These are phyloP conservation scores for Eustalomyia histrio DNA, from an alignment of 2,888 invertebrate species.

Conservation along the genomic window DNA sequence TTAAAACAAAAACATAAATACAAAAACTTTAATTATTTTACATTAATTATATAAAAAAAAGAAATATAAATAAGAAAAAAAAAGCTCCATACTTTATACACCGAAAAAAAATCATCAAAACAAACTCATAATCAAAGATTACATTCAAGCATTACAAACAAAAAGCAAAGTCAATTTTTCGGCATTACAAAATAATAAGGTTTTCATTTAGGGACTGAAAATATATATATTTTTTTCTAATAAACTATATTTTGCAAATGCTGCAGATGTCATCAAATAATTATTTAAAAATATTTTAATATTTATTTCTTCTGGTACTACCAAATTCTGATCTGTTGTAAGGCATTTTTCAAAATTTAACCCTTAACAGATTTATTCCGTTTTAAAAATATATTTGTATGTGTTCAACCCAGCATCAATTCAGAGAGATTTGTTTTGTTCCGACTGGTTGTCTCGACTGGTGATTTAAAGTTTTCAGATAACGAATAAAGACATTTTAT, in stretches of 20 bases:
- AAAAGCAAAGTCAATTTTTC: constrained; percentile 66
- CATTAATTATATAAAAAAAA: constrained; percentile 50
- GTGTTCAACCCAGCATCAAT: no score
- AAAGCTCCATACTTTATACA: constrained; percentile 50
- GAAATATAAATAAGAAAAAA: constrained; percentile 32
- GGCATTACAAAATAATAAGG: constrained; percentile 59
- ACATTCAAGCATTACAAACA: constrained; percentile 34
- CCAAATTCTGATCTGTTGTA: no score
- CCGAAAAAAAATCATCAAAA: constrained; percentile 21
- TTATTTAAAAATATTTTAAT: no score
- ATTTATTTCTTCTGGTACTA: no score
- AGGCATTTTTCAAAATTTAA: no score
- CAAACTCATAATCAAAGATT: constrained; percentile 50
- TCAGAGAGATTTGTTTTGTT: no score
- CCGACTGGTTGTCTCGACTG: no score
- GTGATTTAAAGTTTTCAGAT: no score
- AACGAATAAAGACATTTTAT: no score
- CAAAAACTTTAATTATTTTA: constrained; percentile 60
- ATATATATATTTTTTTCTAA: constrained; percentile 26
- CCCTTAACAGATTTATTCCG: no score
- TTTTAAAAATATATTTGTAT: no score
- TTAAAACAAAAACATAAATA: constrained; percentile 34
- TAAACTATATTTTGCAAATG: constrained; percentile 1
- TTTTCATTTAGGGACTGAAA: constrained; percentile 64
- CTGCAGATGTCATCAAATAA: constrained; percentile 42